A percentile compares a stretch with the other conserved stretches of the same genome.
phyloP scores from a whole-genome alignment of 1,140 invertebrate species.

The Penaeus indicus region DNA sequence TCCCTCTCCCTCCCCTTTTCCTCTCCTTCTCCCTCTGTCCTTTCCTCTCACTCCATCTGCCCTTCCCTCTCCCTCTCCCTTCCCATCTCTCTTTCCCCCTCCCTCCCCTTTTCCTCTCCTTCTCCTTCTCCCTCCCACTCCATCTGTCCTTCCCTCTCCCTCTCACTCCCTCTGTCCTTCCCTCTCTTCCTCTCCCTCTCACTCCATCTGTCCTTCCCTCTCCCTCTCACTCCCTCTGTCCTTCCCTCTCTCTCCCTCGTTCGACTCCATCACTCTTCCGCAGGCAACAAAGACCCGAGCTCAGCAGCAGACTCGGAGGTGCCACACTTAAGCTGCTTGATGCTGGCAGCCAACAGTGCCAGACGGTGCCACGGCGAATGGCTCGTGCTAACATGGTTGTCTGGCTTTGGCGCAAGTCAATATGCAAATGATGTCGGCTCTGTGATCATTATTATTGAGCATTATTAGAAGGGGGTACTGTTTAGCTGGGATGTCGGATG shows the following conservation, averaged over 20 bases:
- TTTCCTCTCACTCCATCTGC: neutral
- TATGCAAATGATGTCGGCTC: too few species aligned
- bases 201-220: neutral
- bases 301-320: too few species aligned
- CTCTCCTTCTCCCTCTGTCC: neutral
- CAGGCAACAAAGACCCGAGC: too few species aligned
- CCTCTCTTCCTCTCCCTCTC: neutral
- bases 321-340: too few species aligned
- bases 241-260: neutral
- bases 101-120: neutral
- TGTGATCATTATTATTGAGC: too few species aligned
- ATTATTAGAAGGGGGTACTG: too few species aligned
- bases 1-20: neutral
- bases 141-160: neutral
- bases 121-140: neutral
- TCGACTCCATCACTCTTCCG: neutral
- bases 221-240: neutral
- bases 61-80: neutral
- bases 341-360: too few species aligned
- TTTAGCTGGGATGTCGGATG: too few species aligned
- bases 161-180: neutral
- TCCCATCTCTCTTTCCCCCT: neutral
- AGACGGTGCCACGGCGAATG: too few species aligned
- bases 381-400: too few species aligned
- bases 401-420: too few species aligned